Evolutionary conservation across 2,888 invertebrate genomes (phyloP), one percentile per base, ranked within the genome.

Genomic region (Ornithoptera priamus): DNA sequence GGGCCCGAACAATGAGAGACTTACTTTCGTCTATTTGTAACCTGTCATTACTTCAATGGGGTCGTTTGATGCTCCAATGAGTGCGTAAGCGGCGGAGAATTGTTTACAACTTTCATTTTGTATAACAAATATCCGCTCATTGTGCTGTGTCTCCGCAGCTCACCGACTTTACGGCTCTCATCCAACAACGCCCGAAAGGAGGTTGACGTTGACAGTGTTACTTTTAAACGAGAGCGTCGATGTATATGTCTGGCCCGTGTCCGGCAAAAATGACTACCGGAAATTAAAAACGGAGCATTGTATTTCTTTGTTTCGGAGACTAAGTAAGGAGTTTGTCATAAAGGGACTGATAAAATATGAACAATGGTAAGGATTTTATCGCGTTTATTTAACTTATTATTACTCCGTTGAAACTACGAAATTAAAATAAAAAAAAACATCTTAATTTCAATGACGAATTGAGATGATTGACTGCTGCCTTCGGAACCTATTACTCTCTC

Each of bases 1-100:
- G 77, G 76, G 75, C 72, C 73, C 74, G 75, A 75, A 86, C 87
- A 86, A 86, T 84, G 75, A 80, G 71, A 76, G 77, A 75, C 75
- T 81, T 80, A 87, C 90, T 89, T 90, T 89, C 90, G 83, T 85
- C 81, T 80, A 85, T 85, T 86, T 88, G 90, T 89, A 85, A 84
- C 81, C 83, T 88, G 88, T 86, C 89, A 87, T 87, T 85, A 85
- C 79, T 79, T 83, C 78, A 84, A 85, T 84, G 77, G 82, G 73
- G 76, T 76, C 76, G 81, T 89, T 88, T 88, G 85, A 88, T 86
- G 90, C 83, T 84, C 84, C 85, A 84, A 81, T 84, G 87, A 82
- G 81, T 82, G 81, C 75, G 77, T 77, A 81, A 81, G 77, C 75
- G 78, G 73, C 58, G 53, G 58, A 60, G 58, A 80, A 77, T 75